Conservation (phyloP, 2,113 vertebrate genomes). For the Opisthocomus hoazin region DNA sequence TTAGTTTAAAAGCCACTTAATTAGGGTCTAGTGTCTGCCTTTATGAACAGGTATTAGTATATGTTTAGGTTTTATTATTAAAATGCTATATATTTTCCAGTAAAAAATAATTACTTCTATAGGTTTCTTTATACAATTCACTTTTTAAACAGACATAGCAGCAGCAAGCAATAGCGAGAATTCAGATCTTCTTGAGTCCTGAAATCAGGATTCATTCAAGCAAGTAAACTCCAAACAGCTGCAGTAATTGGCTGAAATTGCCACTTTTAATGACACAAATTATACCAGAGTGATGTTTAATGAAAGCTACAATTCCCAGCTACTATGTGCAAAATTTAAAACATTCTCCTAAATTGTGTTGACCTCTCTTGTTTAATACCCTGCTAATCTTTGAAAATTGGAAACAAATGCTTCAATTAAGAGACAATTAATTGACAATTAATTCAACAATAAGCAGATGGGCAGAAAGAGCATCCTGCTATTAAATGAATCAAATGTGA, state of each 20-base stretch:
- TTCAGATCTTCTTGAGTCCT: background rate
- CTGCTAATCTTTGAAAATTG: constrained; percentile 59
- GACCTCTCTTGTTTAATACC: constrained; percentile 64
- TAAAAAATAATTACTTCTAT: background rate
- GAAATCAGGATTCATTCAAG: constrained; percentile 37
- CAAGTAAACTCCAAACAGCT: constrained; percentile 61
- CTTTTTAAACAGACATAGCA: background rate
- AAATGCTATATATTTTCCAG: background rate
- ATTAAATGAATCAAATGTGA: constrained; percentile 56
- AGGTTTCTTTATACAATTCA: background rate
- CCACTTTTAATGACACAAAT: constrained; percentile 69
- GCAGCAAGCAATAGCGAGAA: background rate
- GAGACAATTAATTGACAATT: constrained; percentile 67
- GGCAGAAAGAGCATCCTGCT: constrained; percentile 55
- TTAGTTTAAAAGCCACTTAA: background rate
- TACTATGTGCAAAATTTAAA: constrained; percentile 56
- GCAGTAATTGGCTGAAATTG: constrained; percentile 64
- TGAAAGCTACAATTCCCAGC: constrained; percentile 63
- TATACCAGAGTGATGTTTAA: constrained; percentile 61
- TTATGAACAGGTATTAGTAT: background rate
- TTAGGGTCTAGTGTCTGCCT: background rate
- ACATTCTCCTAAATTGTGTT: constrained; percentile 49
- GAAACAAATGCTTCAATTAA: constrained; percentile 64
- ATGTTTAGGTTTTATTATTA: background rate
- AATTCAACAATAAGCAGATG: constrained; percentile 69